Evolutionary conservation across 1,140 invertebrate species (phyloP).

Genomic region (Eurosta solidaginis): DNA sequence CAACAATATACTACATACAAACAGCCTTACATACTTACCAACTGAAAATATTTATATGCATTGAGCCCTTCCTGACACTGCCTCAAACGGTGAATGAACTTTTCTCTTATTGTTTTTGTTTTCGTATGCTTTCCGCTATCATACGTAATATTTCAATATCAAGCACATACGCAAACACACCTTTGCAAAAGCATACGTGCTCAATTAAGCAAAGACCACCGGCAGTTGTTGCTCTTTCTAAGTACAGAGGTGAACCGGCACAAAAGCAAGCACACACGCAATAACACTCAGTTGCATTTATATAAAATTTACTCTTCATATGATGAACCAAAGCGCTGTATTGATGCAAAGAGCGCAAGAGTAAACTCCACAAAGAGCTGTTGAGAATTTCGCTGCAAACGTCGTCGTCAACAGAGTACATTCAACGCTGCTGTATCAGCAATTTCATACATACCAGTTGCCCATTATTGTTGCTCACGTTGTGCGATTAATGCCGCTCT

Average conservation of each 20-base stretch:
- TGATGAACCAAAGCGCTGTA: background rate
- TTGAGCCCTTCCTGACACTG: background rate
- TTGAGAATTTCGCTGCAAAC: no score
- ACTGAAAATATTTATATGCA: background rate
- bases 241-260: no score
- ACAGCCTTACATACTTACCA: background rate
- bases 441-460: background rate
- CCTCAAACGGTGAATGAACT: conserved; percentile 43
- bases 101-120: conserved; percentile 48
- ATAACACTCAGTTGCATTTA: background rate
- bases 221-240: no score
- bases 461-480: conserved; percentile 15
- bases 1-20: background rate
- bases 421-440: background rate
- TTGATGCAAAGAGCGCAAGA: background rate
- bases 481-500: background rate
- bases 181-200: background rate
- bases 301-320: no score
- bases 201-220: no score
- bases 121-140: conserved; percentile 33
- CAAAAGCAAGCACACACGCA: background rate
- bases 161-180: background rate
- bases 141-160: conserved; percentile 13
- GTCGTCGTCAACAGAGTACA: no score
- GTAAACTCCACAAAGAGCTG: background rate